These are phyloP conservation scores for Apodemia duryi DNA, from an alignment of 2,888 invertebrate species.

Conservation along the genomic window DNA sequence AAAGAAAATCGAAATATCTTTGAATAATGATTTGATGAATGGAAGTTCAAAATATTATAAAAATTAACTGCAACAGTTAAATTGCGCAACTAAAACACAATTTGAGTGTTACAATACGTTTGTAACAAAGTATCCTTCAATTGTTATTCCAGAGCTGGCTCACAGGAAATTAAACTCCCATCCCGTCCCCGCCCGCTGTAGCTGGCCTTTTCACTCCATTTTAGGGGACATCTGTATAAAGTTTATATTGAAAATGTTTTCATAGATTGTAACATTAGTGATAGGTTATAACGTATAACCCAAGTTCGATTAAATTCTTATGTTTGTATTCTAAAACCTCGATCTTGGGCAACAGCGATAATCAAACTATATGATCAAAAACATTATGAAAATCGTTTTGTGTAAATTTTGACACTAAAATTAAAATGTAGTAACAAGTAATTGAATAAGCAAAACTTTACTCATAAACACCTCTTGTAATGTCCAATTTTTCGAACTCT, in stretches of 20 bases:
- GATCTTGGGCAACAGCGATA: neutral
- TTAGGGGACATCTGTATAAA: neutral
- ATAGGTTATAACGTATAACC: neutral
- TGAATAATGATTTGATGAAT: neutral
- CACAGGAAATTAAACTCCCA: conserved; percentile 25
- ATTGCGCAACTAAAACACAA: neutral
- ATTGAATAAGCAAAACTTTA: too few relatives aligned
- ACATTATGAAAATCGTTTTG: too few relatives aligned
- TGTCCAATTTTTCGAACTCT: too few relatives aligned
- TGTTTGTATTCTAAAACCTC: neutral
- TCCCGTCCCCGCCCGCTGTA: conserved; percentile 3
- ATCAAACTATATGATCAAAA: too few relatives aligned
- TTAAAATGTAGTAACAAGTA: too few relatives aligned
- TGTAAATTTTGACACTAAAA: too few relatives aligned
- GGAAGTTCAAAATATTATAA: neutral
- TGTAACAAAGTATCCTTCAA: conserved; percentile 16
- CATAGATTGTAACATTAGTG: neutral
- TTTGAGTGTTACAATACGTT: conserved; percentile 6
- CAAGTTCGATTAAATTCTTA: neutral
- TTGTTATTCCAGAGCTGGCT: conserved; percentile 23
- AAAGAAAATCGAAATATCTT: neutral
- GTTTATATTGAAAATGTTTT: conserved; percentile 13
- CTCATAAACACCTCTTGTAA: too few relatives aligned
- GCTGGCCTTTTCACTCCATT: conserved; percentile 16
- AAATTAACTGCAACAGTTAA: neutral